These are phyloP conservation scores for Ascaphus truei DNA, from an alignment of 2,113 vertebrate species.

Conservation along the genomic window DNA sequence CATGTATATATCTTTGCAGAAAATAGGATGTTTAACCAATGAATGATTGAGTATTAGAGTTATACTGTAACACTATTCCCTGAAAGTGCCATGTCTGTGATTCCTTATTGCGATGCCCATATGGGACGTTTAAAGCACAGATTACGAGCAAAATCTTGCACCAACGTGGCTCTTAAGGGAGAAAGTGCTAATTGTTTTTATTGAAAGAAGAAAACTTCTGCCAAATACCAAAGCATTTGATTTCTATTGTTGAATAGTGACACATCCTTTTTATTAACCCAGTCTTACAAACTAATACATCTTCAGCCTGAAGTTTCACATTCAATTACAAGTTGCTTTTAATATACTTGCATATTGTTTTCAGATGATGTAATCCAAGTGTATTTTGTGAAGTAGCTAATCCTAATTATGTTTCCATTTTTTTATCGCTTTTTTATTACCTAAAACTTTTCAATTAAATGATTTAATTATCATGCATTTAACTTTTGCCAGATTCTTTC, in stretches of 20 bases:
- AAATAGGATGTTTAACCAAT: not conserved
- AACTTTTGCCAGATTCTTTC: constrained; percentile 75
- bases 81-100: constrained; percentile 4
- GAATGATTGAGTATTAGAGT: constrained; percentile 4
- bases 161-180: constrained; percentile 26
- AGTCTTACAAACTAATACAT: not conserved
- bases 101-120: not conserved
- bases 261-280: not conserved
- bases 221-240: constrained; percentile 11
- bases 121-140: constrained; percentile 17
- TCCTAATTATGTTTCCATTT: constrained; percentile 27
- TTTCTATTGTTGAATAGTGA: not conserved
- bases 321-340: constrained; percentile 22
- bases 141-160: constrained; percentile 22
- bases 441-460: constrained; percentile 58
- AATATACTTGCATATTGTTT: constrained; percentile 18
- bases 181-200: constrained; percentile 23
- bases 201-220: constrained; percentile 12
- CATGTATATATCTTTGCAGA: not conserved
- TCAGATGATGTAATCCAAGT: constrained; percentile 11
- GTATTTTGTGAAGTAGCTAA: constrained; percentile 9
- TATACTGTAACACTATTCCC: too few relatives aligned
- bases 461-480: constrained; percentile 69
- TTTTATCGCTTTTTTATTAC: constrained; percentile 40
- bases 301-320: not conserved